A percentile compares a stretch with the other conserved stretches of the same genome.
phyloP scores from a whole-genome alignment of 2,113 vertebrate genomes.

The Marmota flaviventris region DNA sequence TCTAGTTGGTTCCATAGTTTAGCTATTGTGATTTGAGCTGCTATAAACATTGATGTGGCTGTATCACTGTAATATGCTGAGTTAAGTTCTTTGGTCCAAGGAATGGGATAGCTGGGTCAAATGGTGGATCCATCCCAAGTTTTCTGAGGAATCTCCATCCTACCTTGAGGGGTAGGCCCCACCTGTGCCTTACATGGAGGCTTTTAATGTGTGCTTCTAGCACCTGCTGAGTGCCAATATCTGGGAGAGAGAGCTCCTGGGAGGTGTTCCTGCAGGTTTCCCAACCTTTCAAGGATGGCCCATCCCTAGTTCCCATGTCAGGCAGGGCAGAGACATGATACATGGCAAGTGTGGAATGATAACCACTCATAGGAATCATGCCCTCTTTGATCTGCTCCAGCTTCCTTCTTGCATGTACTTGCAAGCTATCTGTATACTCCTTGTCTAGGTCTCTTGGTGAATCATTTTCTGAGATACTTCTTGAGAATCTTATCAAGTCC shows the following conservation, averaged over 20 bases:
- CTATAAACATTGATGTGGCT: no score
- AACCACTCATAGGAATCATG: background rate
- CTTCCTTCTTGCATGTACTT: background rate
- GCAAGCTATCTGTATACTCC: background rate
- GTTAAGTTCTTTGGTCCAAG: no score
- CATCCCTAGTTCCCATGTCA: background rate
- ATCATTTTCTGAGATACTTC: no score
- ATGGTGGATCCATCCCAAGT: no score
- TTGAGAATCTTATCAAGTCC: no score
- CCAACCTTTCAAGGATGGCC: fast-evolving
- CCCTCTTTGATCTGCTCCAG: fast-evolving
- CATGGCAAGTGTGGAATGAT: fast-evolving
- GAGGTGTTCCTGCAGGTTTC: fast-evolving
- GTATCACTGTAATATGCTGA: no score
- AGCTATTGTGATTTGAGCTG: no score
- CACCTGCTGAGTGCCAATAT: fast-evolving
- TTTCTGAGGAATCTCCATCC: no score
- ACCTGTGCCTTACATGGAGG: background rate
- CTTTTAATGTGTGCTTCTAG: background rate
- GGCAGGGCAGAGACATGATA: no score
- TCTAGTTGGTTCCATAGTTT: no score
- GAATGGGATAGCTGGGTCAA: no score
- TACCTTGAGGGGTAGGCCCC: background rate
- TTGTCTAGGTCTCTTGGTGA: no score
- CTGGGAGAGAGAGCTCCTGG: background rate